phyloP scores from a whole-genome alignment of 2,888 invertebrate species.

The Hermaeophaga mercurialis region DNA sequence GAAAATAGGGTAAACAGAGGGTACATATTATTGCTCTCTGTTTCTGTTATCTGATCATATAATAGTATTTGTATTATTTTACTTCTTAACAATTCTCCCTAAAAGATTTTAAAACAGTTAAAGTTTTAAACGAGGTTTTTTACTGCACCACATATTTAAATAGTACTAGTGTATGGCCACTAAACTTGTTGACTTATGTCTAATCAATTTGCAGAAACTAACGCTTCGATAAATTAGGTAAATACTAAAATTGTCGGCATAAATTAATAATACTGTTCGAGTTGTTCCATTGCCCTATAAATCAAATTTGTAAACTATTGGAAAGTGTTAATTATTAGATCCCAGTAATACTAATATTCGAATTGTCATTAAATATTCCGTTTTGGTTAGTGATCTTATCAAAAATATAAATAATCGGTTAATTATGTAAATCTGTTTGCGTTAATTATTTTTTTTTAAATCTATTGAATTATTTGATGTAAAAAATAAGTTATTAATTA shows the following conservation, averaged over 20 bases:
- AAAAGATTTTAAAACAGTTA: too few relatives aligned
- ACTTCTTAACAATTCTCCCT: too few relatives aligned
- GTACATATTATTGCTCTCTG: too few relatives aligned
- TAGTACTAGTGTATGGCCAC: too few relatives aligned
- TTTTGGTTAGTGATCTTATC: slow-evolving; percentile 17
- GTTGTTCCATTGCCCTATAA: slow-evolving; percentile 32
- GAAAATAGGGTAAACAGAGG: too few relatives aligned
- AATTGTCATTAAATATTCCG: slow-evolving; percentile 30
- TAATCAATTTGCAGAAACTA: slow-evolving; percentile 31
- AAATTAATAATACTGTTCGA: slow-evolving; percentile 32
- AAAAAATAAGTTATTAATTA: too few relatives aligned
- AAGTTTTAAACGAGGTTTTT: too few relatives aligned
- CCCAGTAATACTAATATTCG: slow-evolving; percentile 31
- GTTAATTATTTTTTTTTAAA: slow-evolving; percentile 32
- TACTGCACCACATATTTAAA: too few relatives aligned
- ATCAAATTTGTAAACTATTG: slow-evolving; percentile 35
- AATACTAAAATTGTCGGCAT: slow-evolving; percentile 30
- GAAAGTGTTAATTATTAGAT: slow-evolving; percentile 37
- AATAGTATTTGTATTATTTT: too few relatives aligned
- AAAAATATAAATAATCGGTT: slow-evolving; percentile 27
- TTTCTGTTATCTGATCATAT: too few relatives aligned
- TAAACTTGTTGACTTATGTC: background rate
- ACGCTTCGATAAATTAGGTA: slow-evolving; percentile 33
- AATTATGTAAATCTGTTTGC: slow-evolving; percentile 24
- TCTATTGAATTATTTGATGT: too few relatives aligned